A percentile compares a stretch with the other conserved stretches of the same genome.
phyloP scores from a whole-genome alignment of 2,888 invertebrate species.

The Trachelus iudaicus region DNA sequence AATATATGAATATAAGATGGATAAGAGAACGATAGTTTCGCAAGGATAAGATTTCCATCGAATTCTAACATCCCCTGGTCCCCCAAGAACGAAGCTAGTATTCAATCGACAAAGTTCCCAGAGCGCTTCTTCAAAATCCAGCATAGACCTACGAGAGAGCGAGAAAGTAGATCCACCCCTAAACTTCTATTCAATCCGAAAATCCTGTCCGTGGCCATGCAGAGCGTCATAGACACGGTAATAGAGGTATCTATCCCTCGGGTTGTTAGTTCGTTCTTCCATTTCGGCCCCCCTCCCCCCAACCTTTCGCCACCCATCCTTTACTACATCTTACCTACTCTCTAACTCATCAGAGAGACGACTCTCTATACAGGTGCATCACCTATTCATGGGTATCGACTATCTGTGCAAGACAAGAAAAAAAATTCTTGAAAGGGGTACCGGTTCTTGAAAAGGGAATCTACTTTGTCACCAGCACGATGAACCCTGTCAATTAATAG shows the following conservation, averaged over 20 bases:
- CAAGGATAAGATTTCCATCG: not conserved
- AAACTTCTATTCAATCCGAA: not conserved
- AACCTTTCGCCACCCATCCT: not conserved
- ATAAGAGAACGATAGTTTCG: not conserved
- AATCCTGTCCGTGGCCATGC: not conserved
- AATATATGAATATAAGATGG: not conserved
- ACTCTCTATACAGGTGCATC: not conserved
- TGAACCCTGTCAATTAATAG: not conserved
- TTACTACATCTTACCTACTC: not conserved
- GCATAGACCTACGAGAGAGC: not conserved
- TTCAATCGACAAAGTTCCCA: not conserved
- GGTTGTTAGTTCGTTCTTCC: not conserved
- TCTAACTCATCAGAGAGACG: not conserved
- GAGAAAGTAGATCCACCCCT: not conserved
- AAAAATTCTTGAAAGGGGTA: not conserved
- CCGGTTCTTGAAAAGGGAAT: no score
- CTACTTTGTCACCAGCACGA: not conserved
- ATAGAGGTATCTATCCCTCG: not conserved
- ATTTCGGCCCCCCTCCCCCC: not conserved
- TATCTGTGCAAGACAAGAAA: not conserved
- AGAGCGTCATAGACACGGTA: not conserved
- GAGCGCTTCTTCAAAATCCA: not conserved
- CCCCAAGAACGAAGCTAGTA: not conserved
- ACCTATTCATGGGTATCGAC: not conserved
- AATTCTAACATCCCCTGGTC: not conserved